phyloP scores from a whole-genome alignment of 2,797 vertebrate genomes.

The Podargus strigoides region DNA sequence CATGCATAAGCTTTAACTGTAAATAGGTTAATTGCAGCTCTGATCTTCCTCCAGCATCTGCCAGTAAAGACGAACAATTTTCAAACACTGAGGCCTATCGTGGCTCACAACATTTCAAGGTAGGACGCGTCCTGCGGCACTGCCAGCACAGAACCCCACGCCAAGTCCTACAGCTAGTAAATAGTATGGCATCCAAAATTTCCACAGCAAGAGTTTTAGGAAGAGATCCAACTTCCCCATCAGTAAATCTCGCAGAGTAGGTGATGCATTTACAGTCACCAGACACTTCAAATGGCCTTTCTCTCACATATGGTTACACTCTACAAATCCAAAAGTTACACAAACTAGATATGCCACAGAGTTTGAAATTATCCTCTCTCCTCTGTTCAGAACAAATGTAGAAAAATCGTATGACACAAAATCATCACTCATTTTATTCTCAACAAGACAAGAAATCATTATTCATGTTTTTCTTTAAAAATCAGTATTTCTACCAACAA shows the following conservation, averaged over 20 bases:
- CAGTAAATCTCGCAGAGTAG: background rate
- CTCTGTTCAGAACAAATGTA: background rate
- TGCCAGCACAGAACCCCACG: background rate
- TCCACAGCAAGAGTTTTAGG: conserved; percentile 3
- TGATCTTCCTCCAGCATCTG: conserved; percentile 32
- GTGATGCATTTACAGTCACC: background rate
- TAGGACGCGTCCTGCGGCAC: background rate
- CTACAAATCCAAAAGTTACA: background rate
- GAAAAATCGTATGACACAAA: background rate
- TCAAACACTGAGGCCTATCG: background rate
- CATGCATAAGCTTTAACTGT: background rate
- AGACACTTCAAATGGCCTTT: background rate
- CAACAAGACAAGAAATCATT: background rate
- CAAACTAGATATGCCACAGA: background rate
- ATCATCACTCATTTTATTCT: background rate
- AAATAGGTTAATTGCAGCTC: conserved; percentile 33
- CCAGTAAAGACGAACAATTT: conserved; percentile 12
- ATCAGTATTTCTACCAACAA: background rate
- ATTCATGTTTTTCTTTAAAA: background rate
- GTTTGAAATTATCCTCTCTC: background rate
- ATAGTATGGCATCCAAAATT: background rate
- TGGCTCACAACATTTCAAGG: background rate
- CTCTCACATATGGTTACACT: background rate
- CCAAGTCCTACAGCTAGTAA: conserved; percentile 28
- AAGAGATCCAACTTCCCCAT: conserved; percentile 31